These are phyloP conservation scores for Brachyhypopomus gauderio DNA, from an alignment of 2,113 vertebrate genomes.

Conservation along the genomic window DNA sequence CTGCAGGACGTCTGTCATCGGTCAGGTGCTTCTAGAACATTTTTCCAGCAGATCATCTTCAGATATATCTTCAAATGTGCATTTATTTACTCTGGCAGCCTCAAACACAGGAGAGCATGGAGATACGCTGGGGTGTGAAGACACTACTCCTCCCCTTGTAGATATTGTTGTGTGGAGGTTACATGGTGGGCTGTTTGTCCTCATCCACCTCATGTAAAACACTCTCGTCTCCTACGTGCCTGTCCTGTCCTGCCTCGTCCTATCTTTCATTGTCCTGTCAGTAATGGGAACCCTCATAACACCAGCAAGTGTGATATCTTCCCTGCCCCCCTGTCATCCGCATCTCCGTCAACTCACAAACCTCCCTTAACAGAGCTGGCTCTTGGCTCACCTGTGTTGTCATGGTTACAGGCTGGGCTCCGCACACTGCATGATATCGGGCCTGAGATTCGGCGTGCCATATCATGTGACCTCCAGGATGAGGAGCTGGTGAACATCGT, in stretches of 20 bases:
- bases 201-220: slow-evolving; percentile 63
- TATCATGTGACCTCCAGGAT: slow-evolving; percentile 99
- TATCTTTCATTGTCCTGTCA: slow-evolving; percentile 58
- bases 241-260: slow-evolving; percentile 63
- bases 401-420: slow-evolving; percentile 95
- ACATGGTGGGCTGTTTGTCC: slow-evolving; percentile 2
- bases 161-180: not conserved
- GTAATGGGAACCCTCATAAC: slow-evolving; percentile 8
- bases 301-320: slow-evolving; percentile 42
- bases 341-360: not conserved
- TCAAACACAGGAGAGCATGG: too few species aligned
- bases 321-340: slow-evolving; percentile 50
- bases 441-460: slow-evolving; percentile 98
- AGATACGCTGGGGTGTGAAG: too few species aligned
- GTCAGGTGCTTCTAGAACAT: not conserved
- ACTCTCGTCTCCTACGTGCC: slow-evolving; percentile 66
- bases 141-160: not conserved
- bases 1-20: too few species aligned
- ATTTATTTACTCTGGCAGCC: not conserved
- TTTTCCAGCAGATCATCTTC: not conserved
- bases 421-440: slow-evolving; percentile 99
- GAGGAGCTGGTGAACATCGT: slow-evolving; percentile 96
- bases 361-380: slow-evolving; percentile 54
- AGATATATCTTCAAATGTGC: not conserved
- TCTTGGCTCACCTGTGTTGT: slow-evolving; percentile 81